Percentiles rank a stretch among this genome's conserved stretches.
Conservation (phyloP, 2,113 vertebrate species). For the Nerophis ophidion region DNA sequence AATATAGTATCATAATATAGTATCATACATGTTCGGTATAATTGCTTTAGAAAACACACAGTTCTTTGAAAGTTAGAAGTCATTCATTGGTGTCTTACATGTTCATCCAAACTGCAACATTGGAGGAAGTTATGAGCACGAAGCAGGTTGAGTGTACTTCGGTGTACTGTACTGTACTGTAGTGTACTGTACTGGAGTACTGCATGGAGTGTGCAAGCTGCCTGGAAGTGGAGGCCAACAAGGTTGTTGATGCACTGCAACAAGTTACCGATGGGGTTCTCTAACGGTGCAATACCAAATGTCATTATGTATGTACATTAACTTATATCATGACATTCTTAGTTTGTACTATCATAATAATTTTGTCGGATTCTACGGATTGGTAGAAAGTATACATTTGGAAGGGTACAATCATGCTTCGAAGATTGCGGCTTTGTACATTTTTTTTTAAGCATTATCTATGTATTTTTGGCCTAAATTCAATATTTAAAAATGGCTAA, state of each 20-base stretch:
- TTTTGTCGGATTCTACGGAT: too few relatives aligned
- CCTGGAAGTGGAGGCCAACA: constrained; percentile 16
- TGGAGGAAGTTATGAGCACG: constrained; percentile 30
- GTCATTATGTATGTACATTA: constrained; percentile 65
- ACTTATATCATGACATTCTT: constrained; percentile 37
- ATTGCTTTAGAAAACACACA: constrained; percentile 54
- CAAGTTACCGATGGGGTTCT: constrained; percentile 23
- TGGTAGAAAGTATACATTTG: too few relatives aligned
- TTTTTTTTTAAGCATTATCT: too few relatives aligned
- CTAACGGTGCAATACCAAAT: constrained; percentile 59
- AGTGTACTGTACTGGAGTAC: neutral
- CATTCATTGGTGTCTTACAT: constrained; percentile 72
- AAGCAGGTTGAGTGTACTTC: constrained; percentile 20
- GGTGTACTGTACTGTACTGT: too few relatives aligned
- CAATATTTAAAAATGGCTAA: too few relatives aligned
- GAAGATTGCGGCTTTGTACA: too few relatives aligned
- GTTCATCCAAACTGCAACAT: constrained; percentile 55
- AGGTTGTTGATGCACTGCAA: constrained; percentile 21
- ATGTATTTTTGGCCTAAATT: too few relatives aligned
- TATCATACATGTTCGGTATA: constrained; percentile 51
- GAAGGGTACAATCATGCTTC: too few relatives aligned
- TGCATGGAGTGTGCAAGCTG: constrained; percentile 27
- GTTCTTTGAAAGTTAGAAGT: constrained; percentile 52
- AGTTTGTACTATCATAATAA: neutral
- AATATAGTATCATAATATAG: constrained; percentile 40